Evolutionary conservation across 2,797 vertebrate species (phyloP).

Genomic region (Crax fasciolata): DNA sequence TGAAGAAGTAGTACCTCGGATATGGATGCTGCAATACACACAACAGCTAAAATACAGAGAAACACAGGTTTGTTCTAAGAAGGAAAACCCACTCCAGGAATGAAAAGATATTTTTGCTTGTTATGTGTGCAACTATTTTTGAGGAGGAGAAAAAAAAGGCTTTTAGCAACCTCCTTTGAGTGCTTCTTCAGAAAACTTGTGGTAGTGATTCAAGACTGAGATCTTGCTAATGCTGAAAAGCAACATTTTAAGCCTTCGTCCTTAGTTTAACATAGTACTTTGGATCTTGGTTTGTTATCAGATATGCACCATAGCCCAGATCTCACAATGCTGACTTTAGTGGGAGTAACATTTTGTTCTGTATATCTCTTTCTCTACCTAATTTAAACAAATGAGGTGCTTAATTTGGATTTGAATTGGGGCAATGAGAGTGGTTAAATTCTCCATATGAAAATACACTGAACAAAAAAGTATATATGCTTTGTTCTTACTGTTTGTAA

Average conservation of each 20-base stretch:
- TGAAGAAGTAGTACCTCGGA: neutral
- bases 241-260: neutral
- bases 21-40: neutral
- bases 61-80: neutral
- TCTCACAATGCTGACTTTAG: neutral
- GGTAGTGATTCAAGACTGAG: neutral
- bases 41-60: neutral
- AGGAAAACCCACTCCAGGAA: neutral
- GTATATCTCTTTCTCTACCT: conserved; percentile 23
- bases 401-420: conserved; percentile 43
- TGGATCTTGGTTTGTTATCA: conserved; percentile 33
- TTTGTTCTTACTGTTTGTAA: conserved; percentile 1
- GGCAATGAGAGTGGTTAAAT: conserved; percentile 15
- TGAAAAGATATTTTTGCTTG: neutral
- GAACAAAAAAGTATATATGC: neutral
- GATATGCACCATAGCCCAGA: conserved; percentile 31
- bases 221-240: neutral
- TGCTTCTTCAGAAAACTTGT: neutral
- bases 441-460: neutral
- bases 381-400: conserved; percentile 39
- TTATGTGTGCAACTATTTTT: neutral
- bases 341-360: neutral
- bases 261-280: neutral
- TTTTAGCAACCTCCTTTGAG: neutral
- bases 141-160: neutral